A percentile compares a stretch with the other conserved stretches of the same genome.
Evolutionary conservation across 2,888 invertebrate species (phyloP).

Genomic region (Euproctis similis): DNA sequence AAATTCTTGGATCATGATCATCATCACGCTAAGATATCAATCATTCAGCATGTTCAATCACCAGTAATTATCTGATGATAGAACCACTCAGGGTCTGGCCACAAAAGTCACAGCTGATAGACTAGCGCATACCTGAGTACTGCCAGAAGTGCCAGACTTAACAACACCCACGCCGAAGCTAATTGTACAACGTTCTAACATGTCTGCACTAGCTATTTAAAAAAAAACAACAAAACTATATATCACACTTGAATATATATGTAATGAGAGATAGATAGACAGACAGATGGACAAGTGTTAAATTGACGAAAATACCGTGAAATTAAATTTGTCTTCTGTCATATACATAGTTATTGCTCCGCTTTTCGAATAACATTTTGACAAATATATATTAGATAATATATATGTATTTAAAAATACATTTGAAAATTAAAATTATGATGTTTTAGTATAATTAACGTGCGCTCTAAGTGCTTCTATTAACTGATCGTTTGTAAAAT

Average conservation of each 20-base stretch:
- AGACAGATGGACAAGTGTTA: slow-evolving; percentile 24
- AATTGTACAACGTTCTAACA: slow-evolving; percentile 56
- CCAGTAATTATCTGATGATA: slow-evolving; percentile 55
- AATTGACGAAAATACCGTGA: slow-evolving; percentile 16
- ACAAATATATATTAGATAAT: no score
- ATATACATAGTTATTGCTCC: no score
- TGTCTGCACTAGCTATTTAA: slow-evolving; percentile 41
- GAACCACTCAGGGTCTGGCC: slow-evolving; percentile 22
- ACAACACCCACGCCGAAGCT: slow-evolving; percentile 40
- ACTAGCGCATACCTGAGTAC: slow-evolving; percentile 30
- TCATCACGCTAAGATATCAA: no score
- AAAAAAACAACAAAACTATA: slow-evolving; percentile 39
- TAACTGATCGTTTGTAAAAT: no score
- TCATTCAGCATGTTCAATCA: slow-evolving; percentile 55
- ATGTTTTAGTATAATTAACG: no score
- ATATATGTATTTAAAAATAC: no score
- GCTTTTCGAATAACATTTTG: no score
- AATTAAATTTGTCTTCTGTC: slow-evolving; percentile 1
- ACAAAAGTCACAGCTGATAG: slow-evolving; percentile 7
- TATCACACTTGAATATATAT: no score
- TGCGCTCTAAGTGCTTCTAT: no score
- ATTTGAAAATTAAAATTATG: no score
- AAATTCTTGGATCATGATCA: no score
- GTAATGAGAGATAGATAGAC: slow-evolving; percentile 6
- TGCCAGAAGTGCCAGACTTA: slow-evolving; percentile 14